Conservation (phyloP, 2,113 vertebrate species). For the Brienomyrus longianalis region DNA sequence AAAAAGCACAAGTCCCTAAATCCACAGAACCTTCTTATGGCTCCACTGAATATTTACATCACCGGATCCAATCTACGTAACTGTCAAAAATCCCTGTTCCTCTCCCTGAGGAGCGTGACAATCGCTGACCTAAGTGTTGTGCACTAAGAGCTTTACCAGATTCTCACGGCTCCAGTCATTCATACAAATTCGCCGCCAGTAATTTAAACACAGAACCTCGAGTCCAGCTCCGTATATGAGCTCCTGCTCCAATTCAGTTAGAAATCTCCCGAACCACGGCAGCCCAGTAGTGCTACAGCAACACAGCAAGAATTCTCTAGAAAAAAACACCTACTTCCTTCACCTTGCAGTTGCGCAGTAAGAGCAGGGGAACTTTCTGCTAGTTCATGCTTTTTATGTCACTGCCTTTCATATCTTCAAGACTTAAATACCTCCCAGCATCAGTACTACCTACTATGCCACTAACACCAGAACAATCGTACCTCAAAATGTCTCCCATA, state of each 20-base stretch:
- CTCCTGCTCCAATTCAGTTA: neutral
- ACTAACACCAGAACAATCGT: neutral
- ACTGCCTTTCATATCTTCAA: neutral
- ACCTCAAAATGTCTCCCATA: slow-evolving; percentile 1
- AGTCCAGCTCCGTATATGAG: neutral
- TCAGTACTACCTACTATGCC: neutral
- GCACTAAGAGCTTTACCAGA: neutral
- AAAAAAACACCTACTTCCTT: neutral
- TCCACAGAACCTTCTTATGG: neutral
- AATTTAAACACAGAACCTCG: neutral
- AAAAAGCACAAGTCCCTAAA: neutral
- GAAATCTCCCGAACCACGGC: neutral
- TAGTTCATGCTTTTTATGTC: neutral
- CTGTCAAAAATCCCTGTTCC: neutral
- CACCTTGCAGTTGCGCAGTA: neutral
- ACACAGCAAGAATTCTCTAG: neutral
- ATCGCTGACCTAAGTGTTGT: neutral
- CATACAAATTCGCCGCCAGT: neutral
- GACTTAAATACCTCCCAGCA: neutral
- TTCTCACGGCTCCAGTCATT: neutral
- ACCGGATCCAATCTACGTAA: neutral
- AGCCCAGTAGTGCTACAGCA: neutral
- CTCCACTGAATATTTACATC: neutral
- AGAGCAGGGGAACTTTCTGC: neutral
- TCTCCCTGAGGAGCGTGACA: neutral